Evolutionary conservation across 2,888 invertebrate species (phyloP).

Genomic region (Apodemia mormo): DNA sequence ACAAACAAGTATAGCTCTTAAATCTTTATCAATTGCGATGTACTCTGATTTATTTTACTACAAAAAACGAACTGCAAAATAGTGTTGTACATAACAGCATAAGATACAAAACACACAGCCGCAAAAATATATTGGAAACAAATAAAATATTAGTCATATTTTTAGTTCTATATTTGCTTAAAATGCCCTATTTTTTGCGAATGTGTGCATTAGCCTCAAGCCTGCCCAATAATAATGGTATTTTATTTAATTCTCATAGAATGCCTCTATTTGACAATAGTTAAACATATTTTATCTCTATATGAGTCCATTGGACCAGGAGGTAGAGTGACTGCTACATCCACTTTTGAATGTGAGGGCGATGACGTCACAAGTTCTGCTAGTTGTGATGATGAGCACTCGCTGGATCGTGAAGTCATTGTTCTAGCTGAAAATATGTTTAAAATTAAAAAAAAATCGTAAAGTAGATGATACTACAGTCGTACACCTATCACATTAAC

Average conservation of each 20-base stretch:
- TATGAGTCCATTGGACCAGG: conserved; percentile 65
- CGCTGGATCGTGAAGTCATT: conserved; percentile 74
- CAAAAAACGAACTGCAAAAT: too few species aligned
- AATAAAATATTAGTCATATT: too few species aligned
- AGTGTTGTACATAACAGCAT: too few species aligned
- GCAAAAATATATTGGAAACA: too few species aligned
- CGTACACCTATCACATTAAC: not conserved
- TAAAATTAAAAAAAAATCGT: not conserved
- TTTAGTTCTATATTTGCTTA: too few species aligned
- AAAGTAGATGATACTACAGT: not conserved
- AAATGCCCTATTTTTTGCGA: not conserved
- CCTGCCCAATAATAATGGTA: not conserved
- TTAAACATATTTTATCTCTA: conserved; percentile 71
- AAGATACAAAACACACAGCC: not conserved
- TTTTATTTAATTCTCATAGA: too few species aligned
- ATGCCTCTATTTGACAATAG: conserved; percentile 60
- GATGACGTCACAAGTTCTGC: conserved; percentile 66
- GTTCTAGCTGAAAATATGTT: conserved; percentile 57
- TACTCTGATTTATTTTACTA: too few species aligned
- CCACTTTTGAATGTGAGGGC: conserved; percentile 65
- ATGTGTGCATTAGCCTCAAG: not conserved
- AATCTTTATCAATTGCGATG: too few species aligned
- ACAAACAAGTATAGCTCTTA: too few species aligned
- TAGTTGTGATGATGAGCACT: conserved; percentile 64
- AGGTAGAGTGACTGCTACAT: conserved; percentile 71